Conservation (phyloP, 2,797 vertebrate species). For the Zenarchopterus dispar region DNA sequence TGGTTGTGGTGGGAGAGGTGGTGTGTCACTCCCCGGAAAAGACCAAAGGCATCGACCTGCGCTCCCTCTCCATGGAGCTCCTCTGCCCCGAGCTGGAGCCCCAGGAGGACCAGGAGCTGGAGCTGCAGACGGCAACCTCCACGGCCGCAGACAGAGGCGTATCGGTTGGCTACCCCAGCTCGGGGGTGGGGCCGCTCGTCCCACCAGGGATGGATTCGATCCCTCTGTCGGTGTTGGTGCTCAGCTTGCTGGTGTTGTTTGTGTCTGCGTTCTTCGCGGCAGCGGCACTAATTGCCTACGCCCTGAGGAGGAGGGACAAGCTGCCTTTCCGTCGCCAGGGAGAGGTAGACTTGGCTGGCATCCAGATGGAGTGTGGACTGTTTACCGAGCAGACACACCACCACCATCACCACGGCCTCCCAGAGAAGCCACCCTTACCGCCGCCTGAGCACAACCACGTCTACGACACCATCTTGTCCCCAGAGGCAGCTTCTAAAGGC, state of each 20-base stretch:
- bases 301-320: slow-evolving; percentile 90
- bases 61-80: slow-evolving; percentile 88
- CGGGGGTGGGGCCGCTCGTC: slow-evolving; percentile 78
- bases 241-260: slow-evolving; percentile 93
- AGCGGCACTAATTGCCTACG: slow-evolving; percentile 93
- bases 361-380: slow-evolving; percentile 93
- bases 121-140: slow-evolving; percentile 61
- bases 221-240: slow-evolving; percentile 93
- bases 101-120: slow-evolving; percentile 62
- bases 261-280: slow-evolving; percentile 93
- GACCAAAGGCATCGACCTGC: slow-evolving; percentile 86
- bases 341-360: slow-evolving; percentile 90
- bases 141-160: slow-evolving; percentile 68
- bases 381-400: slow-evolving; percentile 87
- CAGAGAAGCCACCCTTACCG: slow-evolving; percentile 86
- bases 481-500: slow-evolving; percentile 37
- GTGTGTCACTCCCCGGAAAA: slow-evolving; percentile 92
- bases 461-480: slow-evolving; percentile 89
- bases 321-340: slow-evolving; percentile 91
- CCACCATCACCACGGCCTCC: slow-evolving; percentile 76
- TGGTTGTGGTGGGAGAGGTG: slow-evolving; percentile 94
- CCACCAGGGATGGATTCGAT: slow-evolving; percentile 87
- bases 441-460: slow-evolving; percentile 83
- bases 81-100: slow-evolving; percentile 90
- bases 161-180: slow-evolving; percentile 82